Conservation (phyloP, 2,888 invertebrate genomes). For the Netelia virgata region DNA sequence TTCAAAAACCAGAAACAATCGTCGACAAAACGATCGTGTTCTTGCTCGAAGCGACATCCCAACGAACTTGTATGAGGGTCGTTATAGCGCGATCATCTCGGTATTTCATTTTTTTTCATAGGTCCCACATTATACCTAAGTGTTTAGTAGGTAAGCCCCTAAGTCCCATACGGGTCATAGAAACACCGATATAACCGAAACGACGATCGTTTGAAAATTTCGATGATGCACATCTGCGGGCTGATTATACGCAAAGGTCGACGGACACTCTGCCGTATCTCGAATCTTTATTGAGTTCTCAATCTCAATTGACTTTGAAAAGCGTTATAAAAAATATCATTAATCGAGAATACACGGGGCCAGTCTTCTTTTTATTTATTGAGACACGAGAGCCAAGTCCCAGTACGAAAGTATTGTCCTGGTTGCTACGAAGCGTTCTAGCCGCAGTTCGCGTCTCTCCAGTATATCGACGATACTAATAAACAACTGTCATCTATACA, state of each 20-base stretch:
- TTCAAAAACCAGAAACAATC: not conserved
- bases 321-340: not conserved
- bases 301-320: not conserved
- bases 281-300: slow-evolving; percentile 5
- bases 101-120: slow-evolving; percentile 19
- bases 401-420: no score
- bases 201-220: slow-evolving; percentile 27
- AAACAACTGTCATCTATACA: no score
- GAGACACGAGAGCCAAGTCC: no score
- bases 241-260: slow-evolving; percentile 63
- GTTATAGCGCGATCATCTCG: not conserved
- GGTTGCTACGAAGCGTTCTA: no score
- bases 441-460: no score
- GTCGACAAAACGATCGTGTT: not conserved
- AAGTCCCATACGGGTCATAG: slow-evolving; percentile 46
- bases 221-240: slow-evolving; percentile 66
- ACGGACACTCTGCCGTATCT: slow-evolving; percentile 13
- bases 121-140: slow-evolving; percentile 38
- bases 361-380: no score
- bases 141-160: slow-evolving; percentile 15
- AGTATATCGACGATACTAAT: no score
- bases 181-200: not conserved
- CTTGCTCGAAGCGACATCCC: not conserved
- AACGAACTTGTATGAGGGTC: slow-evolving; percentile 10
- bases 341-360: no score